Conservation (phyloP, 2,113 vertebrate genomes). For the Coreoperca whiteheadi region DNA sequence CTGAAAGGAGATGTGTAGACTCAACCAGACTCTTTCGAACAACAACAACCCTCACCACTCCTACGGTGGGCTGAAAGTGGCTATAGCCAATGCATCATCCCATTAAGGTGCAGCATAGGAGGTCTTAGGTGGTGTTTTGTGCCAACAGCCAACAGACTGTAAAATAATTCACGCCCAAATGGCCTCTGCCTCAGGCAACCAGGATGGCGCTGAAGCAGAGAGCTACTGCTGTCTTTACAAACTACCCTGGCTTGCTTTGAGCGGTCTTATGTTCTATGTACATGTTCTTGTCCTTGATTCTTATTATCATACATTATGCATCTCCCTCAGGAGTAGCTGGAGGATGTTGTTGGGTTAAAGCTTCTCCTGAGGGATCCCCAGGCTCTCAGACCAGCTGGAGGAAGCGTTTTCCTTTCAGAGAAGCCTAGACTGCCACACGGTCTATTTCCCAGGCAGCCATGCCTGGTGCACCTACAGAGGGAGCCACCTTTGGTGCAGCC, state of each 20-base stretch:
- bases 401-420: constrained; percentile 17
- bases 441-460: constrained; percentile 22
- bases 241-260: constrained; percentile 5
- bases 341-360: constrained; percentile 41
- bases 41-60: constrained; percentile 27
- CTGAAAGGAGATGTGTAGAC: constrained; percentile 25
- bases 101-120: constrained; percentile 53
- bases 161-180: constrained; percentile 39
- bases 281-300: neutral
- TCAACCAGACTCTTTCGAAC: constrained; percentile 27
- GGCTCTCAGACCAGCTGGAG: constrained; percentile 22
- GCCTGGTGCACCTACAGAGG: neutral
- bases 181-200: constrained; percentile 36
- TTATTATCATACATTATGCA: constrained; percentile 23
- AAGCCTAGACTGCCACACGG: neutral
- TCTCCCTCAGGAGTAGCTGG: constrained; percentile 28
- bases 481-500: constrained; percentile 5
- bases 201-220: constrained; percentile 12
- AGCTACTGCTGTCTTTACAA: constrained; percentile 17
- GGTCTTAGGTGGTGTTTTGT: constrained; percentile 45
- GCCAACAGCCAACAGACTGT: constrained; percentile 46
- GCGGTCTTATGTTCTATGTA: neutral
- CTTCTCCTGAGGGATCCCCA: constrained; percentile 14
- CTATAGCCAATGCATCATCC: constrained; percentile 38
- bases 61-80: constrained; percentile 25